phyloP scores from a whole-genome alignment of 2,888 invertebrate species.

The Halictus ligatus region DNA sequence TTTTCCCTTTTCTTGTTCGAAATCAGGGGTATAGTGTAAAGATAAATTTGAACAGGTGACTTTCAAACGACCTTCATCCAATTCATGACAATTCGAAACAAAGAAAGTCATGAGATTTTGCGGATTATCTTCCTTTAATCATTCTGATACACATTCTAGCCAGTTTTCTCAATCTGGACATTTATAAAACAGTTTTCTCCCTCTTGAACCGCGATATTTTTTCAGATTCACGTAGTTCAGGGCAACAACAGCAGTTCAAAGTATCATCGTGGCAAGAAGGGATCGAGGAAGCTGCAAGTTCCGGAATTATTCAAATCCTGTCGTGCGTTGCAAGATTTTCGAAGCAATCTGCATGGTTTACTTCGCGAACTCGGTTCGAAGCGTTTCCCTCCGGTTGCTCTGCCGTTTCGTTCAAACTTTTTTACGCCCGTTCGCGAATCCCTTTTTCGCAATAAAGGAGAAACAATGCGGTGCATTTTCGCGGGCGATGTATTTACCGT shows the following conservation, averaged over 20 bases:
- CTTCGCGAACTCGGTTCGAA: background rate
- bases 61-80: background rate
- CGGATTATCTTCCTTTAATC: background rate
- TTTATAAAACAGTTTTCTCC: background rate
- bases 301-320: background rate
- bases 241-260: background rate
- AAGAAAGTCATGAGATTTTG: no score
- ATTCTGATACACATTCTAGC: background rate
- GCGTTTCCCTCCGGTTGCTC: background rate
- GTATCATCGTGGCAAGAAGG: background rate
- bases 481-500: background rate
- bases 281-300: background rate
- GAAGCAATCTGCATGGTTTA: background rate
- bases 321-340: background rate
- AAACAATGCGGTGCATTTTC: constrained; percentile 8
- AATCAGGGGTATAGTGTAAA: background rate
- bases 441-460: background rate
- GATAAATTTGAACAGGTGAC: no score
- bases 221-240: background rate
- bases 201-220: background rate
- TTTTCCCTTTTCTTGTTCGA: no score
- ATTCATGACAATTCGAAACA: background rate
- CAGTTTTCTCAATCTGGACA: background rate
- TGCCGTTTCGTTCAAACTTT: constrained; percentile 4
- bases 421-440: constrained; percentile 2